phyloP scores from a whole-genome alignment of 2,113 vertebrate species.

The Pedetes capensis region DNA sequence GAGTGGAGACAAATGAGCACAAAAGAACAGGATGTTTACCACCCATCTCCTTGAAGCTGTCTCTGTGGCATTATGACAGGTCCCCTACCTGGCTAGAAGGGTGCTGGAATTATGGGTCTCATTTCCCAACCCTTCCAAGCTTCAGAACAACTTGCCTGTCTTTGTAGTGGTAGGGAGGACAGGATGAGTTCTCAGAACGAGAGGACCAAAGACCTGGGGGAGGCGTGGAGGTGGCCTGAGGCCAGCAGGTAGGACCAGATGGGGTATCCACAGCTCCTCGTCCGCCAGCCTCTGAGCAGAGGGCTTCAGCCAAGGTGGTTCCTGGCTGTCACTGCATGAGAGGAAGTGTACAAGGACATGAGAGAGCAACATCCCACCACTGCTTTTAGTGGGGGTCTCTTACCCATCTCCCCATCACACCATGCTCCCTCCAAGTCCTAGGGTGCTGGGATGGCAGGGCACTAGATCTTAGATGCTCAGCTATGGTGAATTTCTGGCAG shows the following conservation, averaged over 20 bases:
- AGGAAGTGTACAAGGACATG: slow-evolving; percentile 12
- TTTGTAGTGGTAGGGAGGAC: slow-evolving; percentile 74
- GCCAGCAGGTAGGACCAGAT: too few species aligned
- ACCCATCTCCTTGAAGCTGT: not conserved
- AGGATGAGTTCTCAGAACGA: slow-evolving; percentile 83
- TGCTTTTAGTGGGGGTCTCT: not conserved
- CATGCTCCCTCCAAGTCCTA: not conserved
- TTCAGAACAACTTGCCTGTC: slow-evolving; percentile 85
- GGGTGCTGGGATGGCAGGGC: not conserved
- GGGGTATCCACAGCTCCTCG: slow-evolving; percentile 75
- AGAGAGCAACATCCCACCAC: not conserved
- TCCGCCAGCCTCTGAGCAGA: slow-evolving; percentile 70
- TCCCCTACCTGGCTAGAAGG: not conserved
- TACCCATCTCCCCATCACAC: not conserved
- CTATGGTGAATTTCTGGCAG: not conserved
- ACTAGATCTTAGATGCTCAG: not conserved
- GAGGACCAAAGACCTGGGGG: slow-evolving; percentile 80
- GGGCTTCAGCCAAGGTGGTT: slow-evolving; percentile 79
- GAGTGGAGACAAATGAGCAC: not conserved
- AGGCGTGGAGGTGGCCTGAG: not conserved
- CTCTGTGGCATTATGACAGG: not conserved
- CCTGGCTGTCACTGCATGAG: slow-evolving; percentile 85
- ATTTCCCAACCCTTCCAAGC: not conserved
- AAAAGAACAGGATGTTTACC: not conserved
- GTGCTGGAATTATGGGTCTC: not conserved